phyloP scores from a whole-genome alignment of 2,888 invertebrate species.

The Plagiodera versicolora region DNA sequence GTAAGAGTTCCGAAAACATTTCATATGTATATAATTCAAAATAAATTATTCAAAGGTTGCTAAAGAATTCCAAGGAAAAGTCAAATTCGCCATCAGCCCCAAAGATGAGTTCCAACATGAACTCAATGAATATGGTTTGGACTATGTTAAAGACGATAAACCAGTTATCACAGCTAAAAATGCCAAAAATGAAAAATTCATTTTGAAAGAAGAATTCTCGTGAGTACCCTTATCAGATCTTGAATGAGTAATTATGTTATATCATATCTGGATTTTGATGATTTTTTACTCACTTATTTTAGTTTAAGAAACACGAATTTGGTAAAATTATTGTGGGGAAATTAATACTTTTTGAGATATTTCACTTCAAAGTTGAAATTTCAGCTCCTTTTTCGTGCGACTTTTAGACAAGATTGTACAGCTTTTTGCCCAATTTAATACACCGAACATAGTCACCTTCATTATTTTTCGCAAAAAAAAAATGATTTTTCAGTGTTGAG shows the following conservation, averaged over 20 bases:
- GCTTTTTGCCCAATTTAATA: no score
- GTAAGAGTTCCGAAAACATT: constrained; percentile 50
- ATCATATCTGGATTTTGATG: no score
- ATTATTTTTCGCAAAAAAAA: no score
- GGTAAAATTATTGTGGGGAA: no score
- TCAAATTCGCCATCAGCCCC: constrained; percentile 89
- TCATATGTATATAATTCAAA: background rate
- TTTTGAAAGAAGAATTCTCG: constrained; percentile 90
- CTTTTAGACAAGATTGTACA: no score
- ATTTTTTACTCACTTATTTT: no score
- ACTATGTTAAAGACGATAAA: constrained; percentile 84
- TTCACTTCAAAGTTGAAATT: no score
- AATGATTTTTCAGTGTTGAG: constrained; percentile 73
- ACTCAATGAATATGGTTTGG: constrained; percentile 90
- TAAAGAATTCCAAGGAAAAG: constrained; percentile 52
- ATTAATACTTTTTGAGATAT: no score
- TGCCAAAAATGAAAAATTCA: constrained; percentile 83
- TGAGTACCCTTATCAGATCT: constrained; percentile 51
- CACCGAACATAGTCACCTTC: no score
- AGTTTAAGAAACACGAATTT: no score
- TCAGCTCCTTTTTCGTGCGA: no score
- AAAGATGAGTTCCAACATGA: constrained; percentile 95
- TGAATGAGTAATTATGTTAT: no score
- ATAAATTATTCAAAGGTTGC: constrained; percentile 61
- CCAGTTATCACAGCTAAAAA: constrained; percentile 86